Percentiles rank a stretch among this genome's conserved stretches.
Conservation (phyloP, 2,113 vertebrate genomes). For the Rallus limicola region DNA sequence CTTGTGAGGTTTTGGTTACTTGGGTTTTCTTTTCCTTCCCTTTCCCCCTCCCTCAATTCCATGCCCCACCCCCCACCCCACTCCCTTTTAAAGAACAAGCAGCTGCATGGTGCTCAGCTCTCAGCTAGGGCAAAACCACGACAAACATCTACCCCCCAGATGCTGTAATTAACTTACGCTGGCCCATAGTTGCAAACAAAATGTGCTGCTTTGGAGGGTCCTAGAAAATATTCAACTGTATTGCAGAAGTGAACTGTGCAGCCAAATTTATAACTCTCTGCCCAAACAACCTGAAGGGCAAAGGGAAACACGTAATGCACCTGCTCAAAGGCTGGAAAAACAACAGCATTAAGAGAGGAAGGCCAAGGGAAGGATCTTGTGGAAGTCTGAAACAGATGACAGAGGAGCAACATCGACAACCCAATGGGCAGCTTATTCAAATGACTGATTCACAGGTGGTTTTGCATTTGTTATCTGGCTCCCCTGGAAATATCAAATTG, state of each 20-base stretch:
- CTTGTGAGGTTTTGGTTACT: no score
- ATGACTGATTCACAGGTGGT: not conserved
- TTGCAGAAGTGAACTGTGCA: conserved; percentile 71
- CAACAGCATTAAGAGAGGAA: not conserved
- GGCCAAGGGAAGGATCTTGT: not conserved
- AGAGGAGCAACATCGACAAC: not conserved
- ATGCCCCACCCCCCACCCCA: no score
- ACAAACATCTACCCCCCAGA: not conserved
- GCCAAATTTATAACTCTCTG: conserved; percentile 77
- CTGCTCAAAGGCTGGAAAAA: not conserved
- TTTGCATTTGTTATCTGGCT: not conserved
- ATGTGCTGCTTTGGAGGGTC: conserved; percentile 31
- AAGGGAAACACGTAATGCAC: not conserved
- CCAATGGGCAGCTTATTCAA: not conserved
- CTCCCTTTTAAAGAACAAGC: no score
- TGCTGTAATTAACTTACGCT: conserved; percentile 61
- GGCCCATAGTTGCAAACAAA: conserved; percentile 79
- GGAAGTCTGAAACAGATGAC: not conserved
- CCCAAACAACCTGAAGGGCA: conserved; percentile 73
- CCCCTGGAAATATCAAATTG: not conserved
- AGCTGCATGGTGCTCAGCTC: no score
- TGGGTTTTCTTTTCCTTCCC: no score
- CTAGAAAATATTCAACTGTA: not conserved
- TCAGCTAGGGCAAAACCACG: no score
- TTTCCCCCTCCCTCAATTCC: no score